phyloP scores from a whole-genome alignment of 2,113 vertebrate species.

The Rhinoptilus africanus region DNA sequence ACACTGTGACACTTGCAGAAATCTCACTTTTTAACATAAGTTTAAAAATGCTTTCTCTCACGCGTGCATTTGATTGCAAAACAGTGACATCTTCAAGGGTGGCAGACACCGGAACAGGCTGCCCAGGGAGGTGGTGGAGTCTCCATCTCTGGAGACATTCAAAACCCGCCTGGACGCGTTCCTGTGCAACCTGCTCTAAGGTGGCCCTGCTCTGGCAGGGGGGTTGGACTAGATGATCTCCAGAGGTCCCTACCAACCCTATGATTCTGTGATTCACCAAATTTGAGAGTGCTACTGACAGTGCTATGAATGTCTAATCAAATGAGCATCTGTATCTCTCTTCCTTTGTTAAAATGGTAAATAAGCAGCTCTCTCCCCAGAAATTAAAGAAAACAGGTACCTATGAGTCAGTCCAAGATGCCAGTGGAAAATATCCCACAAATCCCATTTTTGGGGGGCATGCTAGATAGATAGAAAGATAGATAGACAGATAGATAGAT shows the following conservation, averaged over 20 bases:
- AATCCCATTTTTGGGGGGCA: accelerated
- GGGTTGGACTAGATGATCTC: background rate
- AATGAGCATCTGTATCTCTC: background rate
- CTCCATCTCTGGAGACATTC: background rate
- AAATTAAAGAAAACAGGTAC: background rate
- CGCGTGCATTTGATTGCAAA: background rate
- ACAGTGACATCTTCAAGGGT: background rate
- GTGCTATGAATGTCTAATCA: background rate
- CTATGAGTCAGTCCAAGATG: background rate
- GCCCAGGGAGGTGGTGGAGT: background rate
- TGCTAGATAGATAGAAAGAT: too few relatives aligned
- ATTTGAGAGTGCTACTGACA: background rate
- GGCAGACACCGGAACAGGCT: background rate
- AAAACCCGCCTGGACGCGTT: background rate
- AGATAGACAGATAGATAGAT: too few relatives aligned
- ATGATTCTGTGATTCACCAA: background rate
- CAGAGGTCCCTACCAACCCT: background rate
- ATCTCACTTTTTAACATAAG: background rate
- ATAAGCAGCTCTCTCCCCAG: background rate
- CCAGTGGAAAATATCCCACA: background rate
- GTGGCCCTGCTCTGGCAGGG: background rate
- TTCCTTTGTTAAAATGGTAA: background rate
- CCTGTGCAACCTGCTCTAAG: background rate
- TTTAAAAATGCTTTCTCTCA: background rate
- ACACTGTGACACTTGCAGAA: background rate